Percentiles rank a stretch among this genome's conserved stretches.
These are phyloP conservation scores for Sterrhoptilus dennistouni DNA, from an alignment of 2,113 vertebrate genomes.

Conservation along the genomic window DNA sequence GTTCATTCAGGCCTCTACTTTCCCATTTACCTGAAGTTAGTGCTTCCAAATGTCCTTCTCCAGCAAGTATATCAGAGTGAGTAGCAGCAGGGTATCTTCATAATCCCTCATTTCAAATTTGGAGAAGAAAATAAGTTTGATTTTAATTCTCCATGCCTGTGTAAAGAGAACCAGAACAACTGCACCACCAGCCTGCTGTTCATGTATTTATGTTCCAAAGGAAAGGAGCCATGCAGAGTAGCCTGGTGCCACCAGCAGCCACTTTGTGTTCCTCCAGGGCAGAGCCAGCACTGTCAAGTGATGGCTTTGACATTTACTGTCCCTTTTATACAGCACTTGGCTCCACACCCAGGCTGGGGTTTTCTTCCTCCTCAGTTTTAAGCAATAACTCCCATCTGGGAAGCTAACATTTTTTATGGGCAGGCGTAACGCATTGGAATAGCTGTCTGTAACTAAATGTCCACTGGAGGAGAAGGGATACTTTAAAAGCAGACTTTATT, in stretches of 20 bases:
- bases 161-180: background rate
- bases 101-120: background rate
- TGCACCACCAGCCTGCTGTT: background rate
- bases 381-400: background rate
- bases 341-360: background rate
- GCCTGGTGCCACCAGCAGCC: background rate
- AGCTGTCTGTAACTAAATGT: background rate
- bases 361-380: background rate
- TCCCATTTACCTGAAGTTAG: background rate
- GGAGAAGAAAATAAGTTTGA: background rate
- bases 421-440: background rate
- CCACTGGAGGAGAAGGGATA: background rate
- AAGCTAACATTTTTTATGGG: background rate
- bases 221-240: background rate
- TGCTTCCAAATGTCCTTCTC: background rate
- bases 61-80: background rate
- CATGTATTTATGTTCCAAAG: background rate
- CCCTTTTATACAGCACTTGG: background rate
- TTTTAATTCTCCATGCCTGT: background rate
- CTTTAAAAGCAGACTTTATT: background rate
- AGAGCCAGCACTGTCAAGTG: rapidly evolving
- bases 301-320: slow-evolving; percentile 12
- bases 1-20: background rate
- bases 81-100: background rate
- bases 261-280: background rate